A percentile compares a stretch with the other conserved stretches of the same genome.
Evolutionary conservation across 2,113 vertebrate species (phyloP).

Genomic region (Cardinalis cardinalis): DNA sequence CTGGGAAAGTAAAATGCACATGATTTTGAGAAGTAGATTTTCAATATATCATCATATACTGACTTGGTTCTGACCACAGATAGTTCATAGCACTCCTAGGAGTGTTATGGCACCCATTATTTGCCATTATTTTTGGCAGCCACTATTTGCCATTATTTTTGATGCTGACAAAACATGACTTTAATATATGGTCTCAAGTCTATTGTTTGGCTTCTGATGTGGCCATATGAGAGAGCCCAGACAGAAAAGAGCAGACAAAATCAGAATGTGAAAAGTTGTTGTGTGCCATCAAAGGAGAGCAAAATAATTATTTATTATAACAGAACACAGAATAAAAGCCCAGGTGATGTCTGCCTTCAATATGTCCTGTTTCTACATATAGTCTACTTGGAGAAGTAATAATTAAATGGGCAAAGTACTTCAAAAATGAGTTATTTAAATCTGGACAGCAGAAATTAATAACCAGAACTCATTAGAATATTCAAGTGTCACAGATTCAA

Average conservation of each 20-base stretch:
- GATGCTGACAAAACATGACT: background rate
- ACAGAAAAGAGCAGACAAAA: background rate
- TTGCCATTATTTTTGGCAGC: background rate
- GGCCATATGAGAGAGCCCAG: background rate
- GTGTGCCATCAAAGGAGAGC: background rate
- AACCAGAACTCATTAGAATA: background rate
- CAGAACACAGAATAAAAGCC: background rate
- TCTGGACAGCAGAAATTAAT: background rate
- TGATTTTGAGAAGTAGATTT: background rate
- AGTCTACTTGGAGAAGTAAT: background rate
- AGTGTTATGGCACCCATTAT: background rate
- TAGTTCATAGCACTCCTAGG: background rate
- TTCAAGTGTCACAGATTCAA: background rate
- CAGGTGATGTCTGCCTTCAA: background rate
- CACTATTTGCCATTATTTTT: background rate
- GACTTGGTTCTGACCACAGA: background rate
- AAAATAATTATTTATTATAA: background rate
- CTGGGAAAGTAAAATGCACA: background rate
- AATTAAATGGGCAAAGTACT: background rate
- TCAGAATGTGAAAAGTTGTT: background rate
- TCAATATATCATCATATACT: background rate
- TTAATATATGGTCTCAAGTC: fast-evolving
- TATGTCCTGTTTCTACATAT: background rate
- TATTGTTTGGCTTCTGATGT: fast-evolving
- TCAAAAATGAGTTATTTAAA: background rate